Percentiles rank a stretch among this genome's conserved stretches.
Evolutionary conservation across 2,113 vertebrate genomes (phyloP).

Genomic region (Tragelaphus scriptus): DNA sequence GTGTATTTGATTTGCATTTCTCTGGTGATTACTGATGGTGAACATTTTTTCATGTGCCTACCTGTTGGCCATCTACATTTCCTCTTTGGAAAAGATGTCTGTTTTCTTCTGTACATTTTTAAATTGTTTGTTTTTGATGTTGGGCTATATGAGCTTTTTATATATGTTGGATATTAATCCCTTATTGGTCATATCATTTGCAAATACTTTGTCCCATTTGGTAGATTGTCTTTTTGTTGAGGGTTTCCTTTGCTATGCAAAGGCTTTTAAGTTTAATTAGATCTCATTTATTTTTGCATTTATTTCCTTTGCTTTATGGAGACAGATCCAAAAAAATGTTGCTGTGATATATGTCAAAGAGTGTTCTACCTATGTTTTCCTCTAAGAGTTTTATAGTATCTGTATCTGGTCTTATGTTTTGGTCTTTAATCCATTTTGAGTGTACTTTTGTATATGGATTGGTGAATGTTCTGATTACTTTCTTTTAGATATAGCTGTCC

Average conservation of each 20-base stretch:
- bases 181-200: background rate
- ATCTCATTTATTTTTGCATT: background rate
- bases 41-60: background rate
- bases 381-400: background rate
- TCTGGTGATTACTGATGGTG: background rate
- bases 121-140: background rate
- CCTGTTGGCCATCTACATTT: background rate
- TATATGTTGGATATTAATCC: background rate
- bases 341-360: background rate
- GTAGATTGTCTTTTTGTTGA: background rate
- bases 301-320: background rate
- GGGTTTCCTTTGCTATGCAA: background rate
- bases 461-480: background rate
- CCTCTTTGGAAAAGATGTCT: background rate
- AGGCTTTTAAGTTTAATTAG: background rate
- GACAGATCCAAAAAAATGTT: background rate
- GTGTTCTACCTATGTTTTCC: background rate
- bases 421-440: background rate
- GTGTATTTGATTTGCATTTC: background rate
- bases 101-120: background rate
- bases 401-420: background rate
- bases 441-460: background rate
- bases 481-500: background rate
- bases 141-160: background rate
- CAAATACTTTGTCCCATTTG: background rate